Percentiles rank a stretch among this genome's conserved stretches.
These are phyloP conservation scores for Propithecus deckenii DNA, from an alignment of 2,797 vertebrate genomes.

Conservation along the genomic window DNA sequence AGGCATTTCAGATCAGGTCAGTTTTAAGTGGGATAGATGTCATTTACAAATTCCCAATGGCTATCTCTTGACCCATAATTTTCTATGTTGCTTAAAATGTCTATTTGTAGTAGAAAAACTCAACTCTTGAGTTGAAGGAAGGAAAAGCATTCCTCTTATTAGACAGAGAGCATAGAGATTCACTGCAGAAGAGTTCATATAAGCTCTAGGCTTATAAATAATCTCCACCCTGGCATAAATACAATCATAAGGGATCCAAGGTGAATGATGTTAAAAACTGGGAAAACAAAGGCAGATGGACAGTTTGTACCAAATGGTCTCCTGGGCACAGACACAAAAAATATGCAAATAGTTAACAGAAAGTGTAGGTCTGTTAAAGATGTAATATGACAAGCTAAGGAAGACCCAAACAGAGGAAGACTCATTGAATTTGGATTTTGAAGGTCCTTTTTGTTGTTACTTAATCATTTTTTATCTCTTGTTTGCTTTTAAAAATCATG, in stretches of 20 bases:
- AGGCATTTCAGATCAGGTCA: slow-evolving; percentile 29
- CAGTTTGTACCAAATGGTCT: slow-evolving; percentile 55
- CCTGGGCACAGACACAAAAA: slow-evolving; percentile 31
- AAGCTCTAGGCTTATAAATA: slow-evolving; percentile 28
- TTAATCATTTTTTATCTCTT: background rate
- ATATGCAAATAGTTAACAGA: slow-evolving; percentile 4
- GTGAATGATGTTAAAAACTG: slow-evolving; percentile 50
- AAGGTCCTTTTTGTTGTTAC: background rate
- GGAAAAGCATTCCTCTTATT: background rate
- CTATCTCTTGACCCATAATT: background rate
- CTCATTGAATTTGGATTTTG: background rate
- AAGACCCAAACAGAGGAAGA: background rate
- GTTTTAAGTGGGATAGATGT: background rate
- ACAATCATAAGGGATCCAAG: slow-evolving; percentile 18
- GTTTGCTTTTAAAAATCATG: background rate
- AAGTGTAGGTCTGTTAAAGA: background rate
- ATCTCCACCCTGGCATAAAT: slow-evolving; percentile 42
- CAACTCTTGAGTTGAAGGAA: background rate
- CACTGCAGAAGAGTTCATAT: background rate
- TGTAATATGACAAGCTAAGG: background rate
- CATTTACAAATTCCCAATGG: background rate
- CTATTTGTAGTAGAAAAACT: background rate
- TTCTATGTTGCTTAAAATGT: background rate
- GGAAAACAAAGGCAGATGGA: slow-evolving; percentile 69
- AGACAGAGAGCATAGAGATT: background rate